Conservation (phyloP, 2,113 vertebrate genomes). For the Campylomormyrus numenius region DNA sequence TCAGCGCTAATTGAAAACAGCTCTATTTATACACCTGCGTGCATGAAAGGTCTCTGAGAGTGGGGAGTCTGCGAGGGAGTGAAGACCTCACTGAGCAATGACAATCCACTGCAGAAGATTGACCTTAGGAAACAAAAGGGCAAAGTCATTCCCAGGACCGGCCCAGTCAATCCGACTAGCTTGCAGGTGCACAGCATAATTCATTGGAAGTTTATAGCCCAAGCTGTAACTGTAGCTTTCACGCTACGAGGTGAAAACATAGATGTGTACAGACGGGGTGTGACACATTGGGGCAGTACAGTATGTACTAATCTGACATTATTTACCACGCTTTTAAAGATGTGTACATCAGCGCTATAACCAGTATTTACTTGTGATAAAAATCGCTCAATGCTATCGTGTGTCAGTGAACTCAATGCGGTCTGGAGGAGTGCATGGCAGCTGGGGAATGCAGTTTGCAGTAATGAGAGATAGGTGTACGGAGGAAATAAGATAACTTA, state of each 20-base stretch:
- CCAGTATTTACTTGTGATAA: constrained; percentile 17
- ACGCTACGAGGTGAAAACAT: background rate
- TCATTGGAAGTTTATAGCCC: constrained; percentile 11
- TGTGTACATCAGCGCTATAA: background rate
- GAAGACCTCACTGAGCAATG: constrained; percentile 33
- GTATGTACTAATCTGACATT: background rate
- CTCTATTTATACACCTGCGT: constrained; percentile 78
- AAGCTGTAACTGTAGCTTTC: constrained; percentile 36
- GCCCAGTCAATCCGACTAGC: constrained; percentile 24
- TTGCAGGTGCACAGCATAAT: constrained; percentile 37
- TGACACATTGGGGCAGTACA: background rate
- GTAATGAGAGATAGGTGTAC: background rate
- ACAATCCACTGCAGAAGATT: constrained; percentile 43
- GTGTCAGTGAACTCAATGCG: constrained; percentile 25
- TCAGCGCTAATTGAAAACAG: constrained; percentile 67
- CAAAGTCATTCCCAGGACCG: constrained; percentile 38
- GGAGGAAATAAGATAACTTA: background rate
- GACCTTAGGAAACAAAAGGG: constrained; percentile 39
- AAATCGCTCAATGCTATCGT: constrained; percentile 4
- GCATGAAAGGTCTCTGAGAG: constrained; percentile 60
- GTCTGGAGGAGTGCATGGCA: background rate
- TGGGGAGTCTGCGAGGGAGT: constrained; percentile 10
- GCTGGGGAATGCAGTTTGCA: background rate
- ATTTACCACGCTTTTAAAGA: constrained; percentile 1
- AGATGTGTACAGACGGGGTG: constrained; percentile 9